Evolutionary conservation across 2,888 invertebrate species (phyloP), one percentile per base, ranked within the genome.

Genomic region (Luperina testacea): DNA sequence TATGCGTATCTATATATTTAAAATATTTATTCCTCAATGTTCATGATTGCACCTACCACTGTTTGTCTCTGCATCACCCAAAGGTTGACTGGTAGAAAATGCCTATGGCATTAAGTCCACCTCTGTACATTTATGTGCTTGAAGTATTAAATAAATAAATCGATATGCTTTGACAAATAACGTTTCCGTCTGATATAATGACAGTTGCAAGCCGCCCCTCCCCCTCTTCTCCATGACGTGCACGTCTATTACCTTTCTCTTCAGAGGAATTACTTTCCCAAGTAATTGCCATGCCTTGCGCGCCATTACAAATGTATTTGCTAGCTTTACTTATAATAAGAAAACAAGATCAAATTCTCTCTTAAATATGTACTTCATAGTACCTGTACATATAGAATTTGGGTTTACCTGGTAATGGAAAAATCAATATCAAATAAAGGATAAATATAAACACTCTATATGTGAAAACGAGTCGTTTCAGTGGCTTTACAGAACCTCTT

Each of bases 361-460:
- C 2, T 15, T 27, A 61, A 27, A 8, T 27, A 17, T 61, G 27
- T 27, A 27, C 17, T 27, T 27, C 61, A 17, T 11, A 17, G n/a
- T 17, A 17, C 17, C 0, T 71, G 9, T 59, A n/a, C 38, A 45
- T 27, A 65, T 8, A 17, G n/a, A 57, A 65, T 27, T 57, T 27
- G 48, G 15, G 24, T 51, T 27, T 38, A 42, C 32, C 59, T 27
- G 48, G 15, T 72, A 61, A 79, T 68, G 61, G 42, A 20, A 80
- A 57, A 72, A 71, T 79, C 51, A 15, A 72, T 80, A 70, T 24
- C n/a, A 67, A 72, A 80, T 45, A 72, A 68, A 80, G 32, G 67
- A 63, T 57, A 67, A 67, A 80, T 17, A 78, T 17, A 57, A 45
- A 72, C 42, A 32, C 15, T 72, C 42, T 51, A 32, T 51, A 67